Evolutionary conservation across 2,797 vertebrate species (phyloP).

Genomic region (Paratrypauchen microcephalus): DNA sequence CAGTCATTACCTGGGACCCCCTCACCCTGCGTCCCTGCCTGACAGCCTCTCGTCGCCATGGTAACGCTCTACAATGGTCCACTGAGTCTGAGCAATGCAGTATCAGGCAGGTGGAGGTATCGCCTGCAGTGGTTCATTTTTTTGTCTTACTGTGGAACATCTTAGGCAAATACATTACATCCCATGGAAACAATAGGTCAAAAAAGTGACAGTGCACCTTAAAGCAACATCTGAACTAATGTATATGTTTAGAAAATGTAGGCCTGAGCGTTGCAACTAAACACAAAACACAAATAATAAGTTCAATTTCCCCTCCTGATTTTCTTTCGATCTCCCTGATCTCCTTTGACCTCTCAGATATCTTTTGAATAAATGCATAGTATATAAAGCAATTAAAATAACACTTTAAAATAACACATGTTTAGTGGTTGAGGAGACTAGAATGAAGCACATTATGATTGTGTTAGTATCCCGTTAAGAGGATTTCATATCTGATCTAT

Average conservation of each 20-base stretch:
- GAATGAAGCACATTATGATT: constrained; percentile 7
- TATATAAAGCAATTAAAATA: not conserved
- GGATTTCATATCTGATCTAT: not conserved
- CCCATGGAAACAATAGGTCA: too few relatives aligned
- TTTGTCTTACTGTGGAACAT: not conserved
- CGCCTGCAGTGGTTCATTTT: constrained; percentile 34
- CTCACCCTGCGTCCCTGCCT: constrained; percentile 39
- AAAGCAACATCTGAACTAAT: too few relatives aligned
- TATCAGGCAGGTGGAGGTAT: constrained; percentile 36
- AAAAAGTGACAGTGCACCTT: too few relatives aligned
- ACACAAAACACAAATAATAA: not conserved
- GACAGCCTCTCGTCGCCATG: constrained; percentile 66
- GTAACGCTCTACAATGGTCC: constrained; percentile 55
- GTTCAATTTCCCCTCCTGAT: not conserved
- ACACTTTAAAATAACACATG: not conserved
- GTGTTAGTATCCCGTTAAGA: constrained; percentile 9
- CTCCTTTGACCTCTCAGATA: not conserved
- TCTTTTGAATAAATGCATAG: not conserved
- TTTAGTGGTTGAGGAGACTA: not conserved
- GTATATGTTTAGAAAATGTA: too few relatives aligned
- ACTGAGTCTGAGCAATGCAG: constrained; percentile 42
- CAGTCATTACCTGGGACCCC: constrained; percentile 70
- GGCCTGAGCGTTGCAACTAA: too few relatives aligned
- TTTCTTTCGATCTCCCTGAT: not conserved
- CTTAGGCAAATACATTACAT: too few relatives aligned